Evolutionary conservation across 1,140 invertebrate genomes (phyloP), one percentile per base, ranked within the genome.

Genomic region (Ips nitidus): DNA sequence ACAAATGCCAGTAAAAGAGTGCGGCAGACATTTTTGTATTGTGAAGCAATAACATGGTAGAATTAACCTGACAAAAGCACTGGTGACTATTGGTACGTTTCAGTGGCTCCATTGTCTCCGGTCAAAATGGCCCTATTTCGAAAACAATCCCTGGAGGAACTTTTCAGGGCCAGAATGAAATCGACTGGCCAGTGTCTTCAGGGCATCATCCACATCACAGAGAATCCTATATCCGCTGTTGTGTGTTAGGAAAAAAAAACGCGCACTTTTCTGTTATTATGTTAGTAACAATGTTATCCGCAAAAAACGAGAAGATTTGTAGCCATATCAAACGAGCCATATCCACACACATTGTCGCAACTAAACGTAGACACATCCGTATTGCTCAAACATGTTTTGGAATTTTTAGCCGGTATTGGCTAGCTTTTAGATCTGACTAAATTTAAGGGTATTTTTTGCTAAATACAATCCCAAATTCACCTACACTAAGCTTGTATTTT

Each of bases 141-240:
- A 73, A 82, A 85, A 74, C 83, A 83, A 66, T 87, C 86, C 36
- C 78, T 86, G 71, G 85, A 87, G 71, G 81, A 82, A 75, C 74
- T 82, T 71, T 75, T 82, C 66, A 79, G 78, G 69, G 74, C 77
- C 58, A 80, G 78, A 74, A 72, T 81, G 73, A 73, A 79, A 52
- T 71, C 66, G 61, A 73, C 70, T 8, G 76, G 74, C 7, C 78
- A 80, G 67, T 80, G 78, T 74, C 86, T 85, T 71, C 85, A 85
- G 70, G 85, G 86, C 52, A 84, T 87, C 74, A 91, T 91, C 78
- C 87, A 89, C 80, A 91, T 91, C 79, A 91, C 89, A 61, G 90
- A 91, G 80, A 91, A 91, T 80, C 90, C 90, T 47, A 90, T 91
- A 80, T 90, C 89, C 70, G 89, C 89, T 5, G 87, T 89, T 58